Percentiles rank a stretch among this genome's conserved stretches.
phyloP scores from a whole-genome alignment of 2,888 invertebrate genomes.

The Physocephala rufipes region DNA sequence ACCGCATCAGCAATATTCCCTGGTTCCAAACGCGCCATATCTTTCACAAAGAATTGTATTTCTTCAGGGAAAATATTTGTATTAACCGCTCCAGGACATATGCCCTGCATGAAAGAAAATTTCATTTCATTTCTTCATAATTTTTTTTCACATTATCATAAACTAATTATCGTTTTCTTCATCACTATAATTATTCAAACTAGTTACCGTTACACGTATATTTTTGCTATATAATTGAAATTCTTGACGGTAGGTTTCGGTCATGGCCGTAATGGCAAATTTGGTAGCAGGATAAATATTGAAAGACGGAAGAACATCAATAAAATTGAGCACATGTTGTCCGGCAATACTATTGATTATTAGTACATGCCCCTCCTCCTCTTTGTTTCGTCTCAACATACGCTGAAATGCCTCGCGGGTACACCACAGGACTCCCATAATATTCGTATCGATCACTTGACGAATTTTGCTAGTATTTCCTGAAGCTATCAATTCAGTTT shows the following conservation, averaged over 20 bases:
- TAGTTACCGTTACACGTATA: constrained; percentile 55
- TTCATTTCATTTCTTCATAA: too few species aligned
- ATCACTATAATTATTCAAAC: too few species aligned
- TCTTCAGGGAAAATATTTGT: constrained; percentile 63
- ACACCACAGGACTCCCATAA: constrained; percentile 67
- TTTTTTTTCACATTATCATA: too few species aligned
- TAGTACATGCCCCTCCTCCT: constrained; percentile 69
- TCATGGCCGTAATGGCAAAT: constrained; percentile 64
- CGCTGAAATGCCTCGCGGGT: constrained; percentile 67
- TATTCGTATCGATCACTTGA: constrained; percentile 67
- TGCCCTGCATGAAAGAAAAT: constrained; percentile 53
- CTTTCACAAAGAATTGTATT: constrained; percentile 60
- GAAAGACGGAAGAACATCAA: constrained; percentile 60
- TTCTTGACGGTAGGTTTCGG: constrained; percentile 64
- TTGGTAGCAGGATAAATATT: constrained; percentile 66
- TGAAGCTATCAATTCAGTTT: constrained; percentile 56
- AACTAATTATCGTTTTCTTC: too few species aligned
- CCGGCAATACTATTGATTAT: constrained; percentile 66
- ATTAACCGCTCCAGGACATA: constrained; percentile 62
- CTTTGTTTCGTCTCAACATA: constrained; percentile 64
- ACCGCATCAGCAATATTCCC: constrained; percentile 62
- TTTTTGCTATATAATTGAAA: constrained; percentile 61
- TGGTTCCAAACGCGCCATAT: constrained; percentile 59
- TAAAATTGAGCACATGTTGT: constrained; percentile 61
- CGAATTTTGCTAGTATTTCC: constrained; percentile 59